Percentiles rank a stretch among this genome's conserved stretches.
Conservation (phyloP, 1,140 invertebrate genomes). For the Drosophila saltans region DNA sequence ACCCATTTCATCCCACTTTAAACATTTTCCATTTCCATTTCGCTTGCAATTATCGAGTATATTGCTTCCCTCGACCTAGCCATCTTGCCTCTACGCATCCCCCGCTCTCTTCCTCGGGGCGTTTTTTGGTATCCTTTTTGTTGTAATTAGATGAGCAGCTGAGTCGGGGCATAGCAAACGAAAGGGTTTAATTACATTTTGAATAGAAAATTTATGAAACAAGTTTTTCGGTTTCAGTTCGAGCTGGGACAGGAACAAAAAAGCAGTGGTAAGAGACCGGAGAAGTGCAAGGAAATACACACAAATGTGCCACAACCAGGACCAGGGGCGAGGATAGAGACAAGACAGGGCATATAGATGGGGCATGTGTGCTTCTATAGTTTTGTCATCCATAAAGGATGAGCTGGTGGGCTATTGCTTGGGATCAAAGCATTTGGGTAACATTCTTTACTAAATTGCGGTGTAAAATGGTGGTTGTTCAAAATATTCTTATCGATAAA, state of each 20-base stretch:
- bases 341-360: constrained; percentile 30
- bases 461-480: not conserved
- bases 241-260: constrained; percentile 1
- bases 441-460: not conserved
- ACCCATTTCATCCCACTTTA: not conserved
- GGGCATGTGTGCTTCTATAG: constrained; percentile 61
- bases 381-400: constrained; percentile 25
- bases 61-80: constrained; percentile 35
- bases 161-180: constrained; percentile 28
- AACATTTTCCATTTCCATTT: constrained; percentile 38
- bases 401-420: not conserved
- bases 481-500: not conserved
- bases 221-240: constrained; percentile 64
- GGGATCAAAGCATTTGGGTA: not conserved
- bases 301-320: not conserved
- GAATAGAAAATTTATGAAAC: constrained; percentile 81
- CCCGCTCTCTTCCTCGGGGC: not conserved
- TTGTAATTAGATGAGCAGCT: constrained; percentile 79
- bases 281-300: not conserved
- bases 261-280: no score
- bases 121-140: constrained; percentile 50
- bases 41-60: constrained; percentile 79
- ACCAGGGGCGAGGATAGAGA: constrained; percentile 31
- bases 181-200: constrained; percentile 81
- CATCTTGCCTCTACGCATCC: not conserved